Evolutionary conservation across 2,113 vertebrate genomes (phyloP), one percentile per base, ranked within the genome.

Genomic region (Aviceda subcristata): DNA sequence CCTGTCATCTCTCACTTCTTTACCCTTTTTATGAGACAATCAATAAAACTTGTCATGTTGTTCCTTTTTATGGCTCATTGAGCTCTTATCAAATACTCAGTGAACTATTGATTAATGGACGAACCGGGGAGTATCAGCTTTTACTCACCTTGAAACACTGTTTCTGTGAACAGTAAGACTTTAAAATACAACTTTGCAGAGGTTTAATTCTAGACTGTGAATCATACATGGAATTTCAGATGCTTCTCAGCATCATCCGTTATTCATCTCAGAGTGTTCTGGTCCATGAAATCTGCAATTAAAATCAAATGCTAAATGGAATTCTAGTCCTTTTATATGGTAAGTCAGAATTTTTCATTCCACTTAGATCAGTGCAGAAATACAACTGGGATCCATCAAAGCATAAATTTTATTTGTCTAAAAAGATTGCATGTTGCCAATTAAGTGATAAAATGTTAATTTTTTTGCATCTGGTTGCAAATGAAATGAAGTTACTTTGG

Each of bases 31-130:
- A 91, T 93, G 51, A 82, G 81, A 74, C 22, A 90, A 94, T 93
- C 91, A 96, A 91, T 94, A 94, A 55, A 94, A 92, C 41, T 88
- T 96, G 91, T 88, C 81, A 94, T 92, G 76, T 95, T 93, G 69
- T 23, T 92, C 79, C 30, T 94, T 96, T 87, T 83, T 80, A 85
- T 89, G 85, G 86, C 82, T 96, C 56, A 92, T 78, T 90, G 62
- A 88, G 69, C 53, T 57, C 71, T 92, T 91, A 93, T 19, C 86
- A 95, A 91, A 95, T 86, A 96, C 83, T 71, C 55, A 74, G 59
- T 73, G 90, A 97, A 92, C 83, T 72, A 96, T 69, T 78, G 68
- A 95, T 93, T 94, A 95, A 96, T 86, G 60, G 80, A 88, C 41
- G 88, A 85, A 77, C 34, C n/a, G 22, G 10, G 15, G 24, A 92